phyloP scores from a whole-genome alignment of 1,140 invertebrate species.

The Megalopta genalis region DNA sequence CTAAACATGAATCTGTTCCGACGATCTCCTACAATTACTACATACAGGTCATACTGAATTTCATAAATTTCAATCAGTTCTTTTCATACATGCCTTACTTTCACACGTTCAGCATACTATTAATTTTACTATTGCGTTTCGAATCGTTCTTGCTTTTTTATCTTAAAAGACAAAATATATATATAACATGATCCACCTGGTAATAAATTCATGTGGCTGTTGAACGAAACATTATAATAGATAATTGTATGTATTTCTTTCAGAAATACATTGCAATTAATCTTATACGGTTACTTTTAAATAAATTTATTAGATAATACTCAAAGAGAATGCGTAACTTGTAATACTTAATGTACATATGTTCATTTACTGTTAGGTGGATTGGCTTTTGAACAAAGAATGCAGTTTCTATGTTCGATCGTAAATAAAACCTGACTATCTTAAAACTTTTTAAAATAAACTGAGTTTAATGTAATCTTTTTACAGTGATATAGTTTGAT shows the following conservation, averaged over 20 bases:
- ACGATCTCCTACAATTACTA: slow-evolving; percentile 9
- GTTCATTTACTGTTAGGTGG: slow-evolving; percentile 47
- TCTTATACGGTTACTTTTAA: slow-evolving; percentile 46
- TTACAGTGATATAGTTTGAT: slow-evolving; percentile 34
- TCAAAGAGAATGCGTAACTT: slow-evolving; percentile 37
- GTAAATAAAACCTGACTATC: slow-evolving; percentile 30
- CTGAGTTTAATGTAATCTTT: slow-evolving; percentile 32
- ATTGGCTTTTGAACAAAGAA: slow-evolving; percentile 35
- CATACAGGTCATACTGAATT: not conserved
- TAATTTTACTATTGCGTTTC: slow-evolving; percentile 21
- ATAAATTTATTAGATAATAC: slow-evolving; percentile 51
- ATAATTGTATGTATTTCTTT: slow-evolving; percentile 46
- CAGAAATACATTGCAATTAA: slow-evolving; percentile 44
- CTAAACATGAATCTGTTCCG: slow-evolving; percentile 20
- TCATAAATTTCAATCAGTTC: slow-evolving; percentile 16
- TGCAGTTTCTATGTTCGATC: slow-evolving; percentile 38
- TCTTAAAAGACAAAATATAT: not conserved
- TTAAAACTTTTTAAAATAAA: slow-evolving; percentile 33
- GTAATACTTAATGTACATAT: slow-evolving; percentile 45
- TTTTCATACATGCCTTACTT: slow-evolving; percentile 16
- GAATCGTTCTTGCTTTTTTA: slow-evolving; percentile 3
- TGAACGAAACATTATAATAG: slow-evolving; percentile 46
- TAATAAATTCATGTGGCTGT: slow-evolving; percentile 49
- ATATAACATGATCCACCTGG: slow-evolving; percentile 26
- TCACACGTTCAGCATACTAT: slow-evolving; percentile 6